Conservation (phyloP, 2,888 invertebrate species). For the Adelphocoris suturalis region DNA sequence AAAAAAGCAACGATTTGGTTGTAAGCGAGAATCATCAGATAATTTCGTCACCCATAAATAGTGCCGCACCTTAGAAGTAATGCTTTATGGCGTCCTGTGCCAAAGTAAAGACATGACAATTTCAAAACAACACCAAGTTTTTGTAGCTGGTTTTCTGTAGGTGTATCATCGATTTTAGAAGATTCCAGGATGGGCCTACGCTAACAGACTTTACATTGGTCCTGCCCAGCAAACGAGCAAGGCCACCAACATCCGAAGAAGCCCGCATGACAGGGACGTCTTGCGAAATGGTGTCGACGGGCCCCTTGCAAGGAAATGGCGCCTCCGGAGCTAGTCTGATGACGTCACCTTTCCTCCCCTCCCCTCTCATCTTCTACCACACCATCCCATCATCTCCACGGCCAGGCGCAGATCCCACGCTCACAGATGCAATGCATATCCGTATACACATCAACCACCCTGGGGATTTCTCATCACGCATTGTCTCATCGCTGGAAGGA, state of each 20-base stretch:
- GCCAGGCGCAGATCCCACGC: neutral
- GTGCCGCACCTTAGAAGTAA: no score
- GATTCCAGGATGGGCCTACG: no score
- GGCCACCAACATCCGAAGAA: slow-evolving; percentile 32
- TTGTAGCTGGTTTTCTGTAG: no score
- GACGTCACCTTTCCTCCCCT: neutral
- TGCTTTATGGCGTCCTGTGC: no score
- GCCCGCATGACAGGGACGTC: slow-evolving; percentile 23
- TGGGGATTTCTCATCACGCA: neutral
- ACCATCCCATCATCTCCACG: neutral
- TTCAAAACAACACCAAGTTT: no score
- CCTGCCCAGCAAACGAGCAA: neutral
- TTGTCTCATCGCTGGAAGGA: slow-evolving; percentile 21
- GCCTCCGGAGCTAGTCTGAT: neutral
- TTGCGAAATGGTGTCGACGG: slow-evolving; percentile 24
- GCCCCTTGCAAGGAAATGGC: slow-evolving; percentile 27
- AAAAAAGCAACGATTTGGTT: no score
- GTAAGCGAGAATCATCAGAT: no score
- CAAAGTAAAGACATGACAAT: no score
- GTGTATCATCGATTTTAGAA: no score
- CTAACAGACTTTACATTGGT: no score
- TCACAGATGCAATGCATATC: slow-evolving; percentile 1
- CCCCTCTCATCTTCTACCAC: neutral
- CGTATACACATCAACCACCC: neutral
- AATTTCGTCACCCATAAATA: no score